Base-by-base conservation (phyloP, 2,888 invertebrate genomes). In the Rhodophaea formosa region DNA sequence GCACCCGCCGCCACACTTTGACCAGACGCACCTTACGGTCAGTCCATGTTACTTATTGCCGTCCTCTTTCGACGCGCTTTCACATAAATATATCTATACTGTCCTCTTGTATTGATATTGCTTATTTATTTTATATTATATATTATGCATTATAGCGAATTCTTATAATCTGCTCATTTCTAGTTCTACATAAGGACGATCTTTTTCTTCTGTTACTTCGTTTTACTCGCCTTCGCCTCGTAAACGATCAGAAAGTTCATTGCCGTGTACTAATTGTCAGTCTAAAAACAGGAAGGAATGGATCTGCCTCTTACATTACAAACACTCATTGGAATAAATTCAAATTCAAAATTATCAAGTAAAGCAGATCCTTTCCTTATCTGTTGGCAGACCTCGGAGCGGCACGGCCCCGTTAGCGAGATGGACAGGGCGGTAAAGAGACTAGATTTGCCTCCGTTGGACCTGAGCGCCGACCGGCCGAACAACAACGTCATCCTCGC, bases 291-390 rank as follows among this genome's bases (percentile, higher is more conserved):
- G 84, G 84, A 91, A 90, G 89, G 91, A 91, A 91, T 85, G 88
- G 91, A 91, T 91, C 84, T 83, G 87, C 80, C 79, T 68, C 60
- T 60, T 55, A 30, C 12, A 54, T 58, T 58, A 60, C 23, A 53
- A 57, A 51, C 56, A 54, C 23, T 53, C 62, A 57, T 63, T 65
- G 57, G 60, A 68, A 61, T 55, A 58, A 47, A 53, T 58, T 58
- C 17, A 14, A 59, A 39, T 53, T 56, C 61, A 59, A 63, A 65
- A 68, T 78, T 74, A 66, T 64, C 64, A 75, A 70, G 62, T 79
- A 75, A 74, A 80, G 77, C 79, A 85, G 82, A 85, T 92, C 93
- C 93, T 92, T 93, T 93, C 93, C 93, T 93, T 93, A 92, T 94
- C 92, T 94, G 93, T 94, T 93, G 93, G 92, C 94, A 93, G 94